Evolutionary conservation across 2,888 invertebrate genomes (phyloP).

Genomic region (Heteromurus nitidus): DNA sequence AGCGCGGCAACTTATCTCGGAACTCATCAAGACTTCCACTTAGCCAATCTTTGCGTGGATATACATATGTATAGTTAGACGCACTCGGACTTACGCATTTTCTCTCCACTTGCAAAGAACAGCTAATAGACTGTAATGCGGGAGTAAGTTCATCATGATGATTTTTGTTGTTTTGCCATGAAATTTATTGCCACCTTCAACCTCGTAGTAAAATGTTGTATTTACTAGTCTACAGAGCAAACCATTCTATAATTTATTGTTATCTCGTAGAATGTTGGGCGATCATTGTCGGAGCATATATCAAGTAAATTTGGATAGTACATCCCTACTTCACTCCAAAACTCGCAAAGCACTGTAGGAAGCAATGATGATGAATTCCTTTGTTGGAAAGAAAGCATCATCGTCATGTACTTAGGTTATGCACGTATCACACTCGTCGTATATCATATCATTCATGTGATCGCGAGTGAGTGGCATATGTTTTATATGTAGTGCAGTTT

Average conservation of each 20-base stretch:
- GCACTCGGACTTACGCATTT: constrained; percentile 53
- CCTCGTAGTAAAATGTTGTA: constrained; percentile 4
- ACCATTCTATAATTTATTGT: constrained; percentile 19
- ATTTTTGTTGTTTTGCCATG: constrained; percentile 17
- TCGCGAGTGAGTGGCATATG: constrained; percentile 3
- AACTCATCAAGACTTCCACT: constrained; percentile 45
- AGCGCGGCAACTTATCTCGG: constrained; percentile 40
- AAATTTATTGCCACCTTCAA: constrained; percentile 29
- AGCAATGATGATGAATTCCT: constrained; percentile 18
- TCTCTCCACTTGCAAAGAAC: constrained; percentile 4
- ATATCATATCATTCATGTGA: constrained; percentile 19
- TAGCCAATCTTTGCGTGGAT: background rate
- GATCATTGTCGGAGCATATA: constrained; percentile 31
- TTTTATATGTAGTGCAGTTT: background rate
- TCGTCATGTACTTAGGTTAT: too few relatives aligned
- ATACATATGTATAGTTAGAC: constrained; percentile 27
- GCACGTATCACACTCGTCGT: too few relatives aligned
- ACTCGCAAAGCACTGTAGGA: too few relatives aligned
- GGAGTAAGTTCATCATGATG: background rate
- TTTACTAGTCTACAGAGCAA: too few relatives aligned
- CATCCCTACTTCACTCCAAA: background rate
- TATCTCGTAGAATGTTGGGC: constrained; percentile 3
- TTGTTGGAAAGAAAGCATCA: constrained; percentile 53
- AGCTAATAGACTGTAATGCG: too few relatives aligned
- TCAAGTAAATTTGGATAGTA: background rate